phyloP scores from a whole-genome alignment of 2,888 invertebrate genomes.

The Cecidostiba fungosa region DNA sequence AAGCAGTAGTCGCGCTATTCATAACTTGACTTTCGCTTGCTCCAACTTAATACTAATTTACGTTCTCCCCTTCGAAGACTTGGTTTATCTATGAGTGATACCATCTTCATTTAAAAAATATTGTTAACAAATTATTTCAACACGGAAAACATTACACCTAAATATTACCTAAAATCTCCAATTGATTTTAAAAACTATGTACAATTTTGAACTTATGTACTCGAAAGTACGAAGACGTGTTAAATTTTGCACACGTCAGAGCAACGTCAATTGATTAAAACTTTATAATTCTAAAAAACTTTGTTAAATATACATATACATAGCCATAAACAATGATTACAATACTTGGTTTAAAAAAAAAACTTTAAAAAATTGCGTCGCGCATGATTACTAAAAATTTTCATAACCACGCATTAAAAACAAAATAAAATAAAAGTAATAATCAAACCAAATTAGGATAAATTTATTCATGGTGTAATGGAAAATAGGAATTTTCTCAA shows the following conservation, averaged over 20 bases:
- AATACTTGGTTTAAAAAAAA: conserved; percentile 17
- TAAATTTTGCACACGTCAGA: background rate
- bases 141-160: conserved; percentile 23
- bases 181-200: conserved; percentile 34
- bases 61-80: conserved; percentile 40
- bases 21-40: conserved; percentile 55
- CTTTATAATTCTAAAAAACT: conserved; percentile 31
- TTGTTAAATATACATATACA: background rate
- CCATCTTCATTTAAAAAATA: conserved; percentile 34
- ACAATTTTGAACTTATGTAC: conserved; percentile 51
- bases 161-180: conserved; percentile 48
- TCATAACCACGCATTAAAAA: background rate
- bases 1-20: conserved; percentile 47
- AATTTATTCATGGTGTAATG: background rate
- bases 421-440: background rate
- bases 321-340: background rate
- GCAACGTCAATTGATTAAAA: conserved; percentile 19
- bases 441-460: background rate
- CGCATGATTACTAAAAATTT: conserved; percentile 1
- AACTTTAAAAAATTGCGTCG: conserved; percentile 12
- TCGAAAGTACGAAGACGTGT: conserved; percentile 28
- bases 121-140: conserved; percentile 40
- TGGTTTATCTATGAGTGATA: conserved; percentile 37
- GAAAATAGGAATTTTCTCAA: conserved; percentile 25
- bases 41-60: conserved; percentile 55